Evolutionary conservation across 2,113 vertebrate genomes (phyloP).

Genomic region (Neomonachus schauinslandi): DNA sequence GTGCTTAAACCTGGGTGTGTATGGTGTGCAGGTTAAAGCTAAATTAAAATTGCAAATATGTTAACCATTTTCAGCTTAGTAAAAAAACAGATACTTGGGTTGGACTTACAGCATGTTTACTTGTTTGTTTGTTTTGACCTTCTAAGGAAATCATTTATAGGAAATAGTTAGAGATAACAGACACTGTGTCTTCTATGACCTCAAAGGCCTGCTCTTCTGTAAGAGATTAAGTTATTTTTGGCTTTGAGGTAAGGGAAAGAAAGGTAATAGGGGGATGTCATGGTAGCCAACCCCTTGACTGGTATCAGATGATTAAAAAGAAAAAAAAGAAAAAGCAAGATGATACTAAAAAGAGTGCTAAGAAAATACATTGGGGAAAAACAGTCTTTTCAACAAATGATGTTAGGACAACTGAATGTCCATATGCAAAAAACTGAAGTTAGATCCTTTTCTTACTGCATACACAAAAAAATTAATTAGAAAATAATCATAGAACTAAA

Average conservation of each 20-base stretch:
- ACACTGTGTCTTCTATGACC: neutral
- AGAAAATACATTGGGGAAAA: neutral
- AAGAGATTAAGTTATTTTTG: neutral
- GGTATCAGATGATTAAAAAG: neutral
- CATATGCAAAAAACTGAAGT: neutral
- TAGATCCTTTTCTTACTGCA: neutral
- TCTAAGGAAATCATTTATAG: neutral
- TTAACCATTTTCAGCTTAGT: neutral
- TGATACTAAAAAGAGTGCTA: neutral
- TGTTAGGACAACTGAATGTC: neutral
- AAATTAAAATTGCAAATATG: neutral
- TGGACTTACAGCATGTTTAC: neutral
- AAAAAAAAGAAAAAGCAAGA: neutral
- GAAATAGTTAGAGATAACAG: neutral
- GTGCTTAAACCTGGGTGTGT: neutral
- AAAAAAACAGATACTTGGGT: neutral
- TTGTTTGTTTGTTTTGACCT: neutral
- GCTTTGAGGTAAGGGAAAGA: neutral
- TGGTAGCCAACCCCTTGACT: neutral
- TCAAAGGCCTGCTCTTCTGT: neutral
- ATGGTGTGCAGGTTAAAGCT: neutral
- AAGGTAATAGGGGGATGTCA: neutral
- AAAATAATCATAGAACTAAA: neutral
- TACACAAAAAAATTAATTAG: neutral
- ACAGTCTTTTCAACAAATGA: neutral